Conservation (phyloP, 1,140 invertebrate genomes). For the Coenobita brevimanus region DNA sequence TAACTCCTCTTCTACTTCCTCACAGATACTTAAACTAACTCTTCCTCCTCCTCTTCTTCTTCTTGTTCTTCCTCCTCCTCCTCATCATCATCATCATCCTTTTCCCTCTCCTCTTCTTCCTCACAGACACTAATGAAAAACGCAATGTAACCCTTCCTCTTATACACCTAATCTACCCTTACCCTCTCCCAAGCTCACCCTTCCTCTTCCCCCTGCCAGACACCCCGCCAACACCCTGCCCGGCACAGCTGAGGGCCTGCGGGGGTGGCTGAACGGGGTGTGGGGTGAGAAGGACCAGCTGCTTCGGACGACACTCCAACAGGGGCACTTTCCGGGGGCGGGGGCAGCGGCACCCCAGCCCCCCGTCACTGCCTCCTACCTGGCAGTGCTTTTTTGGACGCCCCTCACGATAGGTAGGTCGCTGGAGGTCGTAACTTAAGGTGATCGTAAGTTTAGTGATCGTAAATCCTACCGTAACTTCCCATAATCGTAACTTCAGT, state of each 20-base stretch:
- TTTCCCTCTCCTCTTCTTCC: too few relatives aligned
- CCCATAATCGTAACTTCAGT: neutral
- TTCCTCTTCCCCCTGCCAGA: neutral
- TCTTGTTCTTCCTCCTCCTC: too few relatives aligned
- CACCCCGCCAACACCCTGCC: conserved; percentile 77
- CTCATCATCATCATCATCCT: too few relatives aligned
- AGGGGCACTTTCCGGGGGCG: conserved; percentile 66
- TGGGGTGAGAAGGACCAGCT: conserved; percentile 83
- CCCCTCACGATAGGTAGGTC: conserved; percentile 71
- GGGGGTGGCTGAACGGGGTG: conserved; percentile 81
- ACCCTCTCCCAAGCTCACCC: neutral
- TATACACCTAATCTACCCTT: neutral
- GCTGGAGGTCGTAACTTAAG: too few relatives aligned
- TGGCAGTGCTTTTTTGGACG: conserved; percentile 78
- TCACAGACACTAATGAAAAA: neutral
- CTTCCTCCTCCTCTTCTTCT: too few relatives aligned
- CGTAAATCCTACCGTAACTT: neutral
- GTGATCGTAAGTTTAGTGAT: neutral
- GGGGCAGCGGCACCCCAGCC: conserved; percentile 31
- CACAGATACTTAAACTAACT: too few relatives aligned
- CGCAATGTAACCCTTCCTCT: neutral
- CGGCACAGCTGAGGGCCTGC: conserved; percentile 76
- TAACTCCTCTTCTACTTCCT: too few relatives aligned
- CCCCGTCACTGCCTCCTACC: conserved; percentile 73
- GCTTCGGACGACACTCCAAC: conserved; percentile 77